Percentiles rank a stretch among this genome's conserved stretches.
phyloP scores from a whole-genome alignment of 1,140 invertebrate genomes.

The Bombyx mandarina region DNA sequence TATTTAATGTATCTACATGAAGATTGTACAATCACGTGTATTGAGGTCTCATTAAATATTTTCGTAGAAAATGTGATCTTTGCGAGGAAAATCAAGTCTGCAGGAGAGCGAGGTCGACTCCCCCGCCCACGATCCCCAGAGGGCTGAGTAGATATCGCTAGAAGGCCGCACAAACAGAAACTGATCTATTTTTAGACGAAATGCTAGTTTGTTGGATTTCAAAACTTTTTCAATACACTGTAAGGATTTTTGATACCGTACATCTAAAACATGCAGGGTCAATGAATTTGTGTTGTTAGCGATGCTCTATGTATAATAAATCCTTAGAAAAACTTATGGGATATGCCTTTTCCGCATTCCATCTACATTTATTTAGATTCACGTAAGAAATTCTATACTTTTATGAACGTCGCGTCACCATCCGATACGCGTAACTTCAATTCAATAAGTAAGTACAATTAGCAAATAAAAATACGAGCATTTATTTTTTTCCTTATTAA shows the following conservation, averaged over 20 bases:
- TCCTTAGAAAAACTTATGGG: too few relatives aligned
- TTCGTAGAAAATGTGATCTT: conserved; percentile 13
- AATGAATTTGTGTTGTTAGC: not conserved
- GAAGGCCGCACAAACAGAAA: conserved; percentile 17
- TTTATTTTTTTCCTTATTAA: too few relatives aligned
- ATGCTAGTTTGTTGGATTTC: conserved; percentile 12
- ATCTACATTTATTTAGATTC: too few relatives aligned
- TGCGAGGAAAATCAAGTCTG: conserved; percentile 17
- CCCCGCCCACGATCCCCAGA: conserved; percentile 5
- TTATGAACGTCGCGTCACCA: too few relatives aligned
- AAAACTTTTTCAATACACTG: not conserved
- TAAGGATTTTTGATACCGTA: not conserved
- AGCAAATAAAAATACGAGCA: too few relatives aligned
- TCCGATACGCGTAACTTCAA: too few relatives aligned
- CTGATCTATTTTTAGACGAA: conserved; percentile 19
- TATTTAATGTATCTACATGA: too few relatives aligned
- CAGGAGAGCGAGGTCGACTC: conserved; percentile 9
- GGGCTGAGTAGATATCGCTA: conserved; percentile 12
- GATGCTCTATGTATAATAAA: not conserved
- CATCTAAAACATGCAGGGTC: not conserved
- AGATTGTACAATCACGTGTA: too few relatives aligned
- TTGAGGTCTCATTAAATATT: conserved; percentile 19
- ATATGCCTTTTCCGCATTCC: too few relatives aligned
- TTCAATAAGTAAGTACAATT: too few relatives aligned
- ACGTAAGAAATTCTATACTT: too few relatives aligned